These are phyloP conservation scores for Micropoecilia bifurca DNA, from an alignment of 2,797 vertebrate species.

Conservation along the genomic window DNA sequence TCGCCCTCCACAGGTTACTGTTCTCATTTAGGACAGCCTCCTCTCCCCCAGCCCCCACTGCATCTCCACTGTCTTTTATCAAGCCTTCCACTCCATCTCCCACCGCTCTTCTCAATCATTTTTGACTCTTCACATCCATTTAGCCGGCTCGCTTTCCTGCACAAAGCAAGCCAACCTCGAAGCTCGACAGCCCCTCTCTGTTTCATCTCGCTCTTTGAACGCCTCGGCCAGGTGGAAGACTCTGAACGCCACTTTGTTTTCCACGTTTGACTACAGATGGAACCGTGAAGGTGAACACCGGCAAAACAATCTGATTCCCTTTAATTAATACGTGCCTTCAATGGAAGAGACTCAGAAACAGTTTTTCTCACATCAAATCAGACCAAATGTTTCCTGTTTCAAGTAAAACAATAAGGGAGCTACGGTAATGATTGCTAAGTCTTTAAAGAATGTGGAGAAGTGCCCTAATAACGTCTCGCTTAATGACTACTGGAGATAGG, in stretches of 20 bases:
- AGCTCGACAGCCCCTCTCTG: slow-evolving; percentile 45
- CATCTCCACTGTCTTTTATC: slow-evolving; percentile 20
- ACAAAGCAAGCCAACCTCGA: slow-evolving; percentile 43
- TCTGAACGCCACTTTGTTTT: slow-evolving; percentile 42
- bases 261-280: slow-evolving; percentile 40
- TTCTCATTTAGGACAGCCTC: slow-evolving; percentile 63
- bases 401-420: neutral
- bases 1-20: slow-evolving; percentile 72
- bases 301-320: slow-evolving; percentile 43
- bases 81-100: slow-evolving; percentile 30
- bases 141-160: slow-evolving; percentile 15
- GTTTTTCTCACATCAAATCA: neutral
- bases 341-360: neutral
- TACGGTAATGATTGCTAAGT: neutral
- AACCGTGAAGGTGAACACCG: slow-evolving; percentile 60
- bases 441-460: neutral
- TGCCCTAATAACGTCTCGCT: neutral
- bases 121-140: slow-evolving; percentile 56
- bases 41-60: neutral
- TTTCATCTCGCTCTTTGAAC: slow-evolving; percentile 54
- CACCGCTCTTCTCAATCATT: slow-evolving; percentile 23
- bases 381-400: neutral
- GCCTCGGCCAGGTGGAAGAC: slow-evolving; percentile 31
- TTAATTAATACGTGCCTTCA: too few species aligned
- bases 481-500: too few species aligned